Conservation (phyloP, 1,140 invertebrate species). For the Cydia splendana region DNA sequence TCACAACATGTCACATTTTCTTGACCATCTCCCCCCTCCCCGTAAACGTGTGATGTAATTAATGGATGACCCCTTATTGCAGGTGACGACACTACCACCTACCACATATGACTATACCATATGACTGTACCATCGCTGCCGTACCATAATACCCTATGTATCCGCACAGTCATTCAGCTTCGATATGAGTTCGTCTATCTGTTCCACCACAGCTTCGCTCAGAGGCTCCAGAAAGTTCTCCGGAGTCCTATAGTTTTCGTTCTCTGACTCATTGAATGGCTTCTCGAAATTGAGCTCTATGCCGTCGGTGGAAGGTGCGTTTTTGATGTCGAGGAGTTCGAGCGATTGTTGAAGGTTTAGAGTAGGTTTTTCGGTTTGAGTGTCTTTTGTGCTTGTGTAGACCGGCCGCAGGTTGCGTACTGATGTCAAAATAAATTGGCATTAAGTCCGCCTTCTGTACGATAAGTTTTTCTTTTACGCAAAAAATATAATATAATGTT, state of each 20-base stretch:
- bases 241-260: constrained; percentile 61
- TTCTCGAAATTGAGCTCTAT: constrained; percentile 67
- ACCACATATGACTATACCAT: no score
- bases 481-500: no score
- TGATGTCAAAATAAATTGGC: constrained; percentile 9
- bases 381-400: constrained; percentile 46
- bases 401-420: constrained; percentile 44
- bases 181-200: constrained; percentile 70
- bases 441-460: no score
- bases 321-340: constrained; percentile 60
- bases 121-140: no score
- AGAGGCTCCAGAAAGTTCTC: constrained; percentile 66
- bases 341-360: constrained; percentile 58
- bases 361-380: constrained; percentile 52
- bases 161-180: constrained; percentile 61
- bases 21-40: no score
- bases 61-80: no score
- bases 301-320: constrained; percentile 42
- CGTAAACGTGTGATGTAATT: no score
- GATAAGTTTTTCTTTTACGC: neutral
- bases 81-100: no score
- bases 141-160: constrained; percentile 35
- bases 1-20: no score
- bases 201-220: constrained; percentile 67
- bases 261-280: constrained; percentile 53